phyloP scores from a whole-genome alignment of 1,140 invertebrate species.

The Dendrolimus punctatus region DNA sequence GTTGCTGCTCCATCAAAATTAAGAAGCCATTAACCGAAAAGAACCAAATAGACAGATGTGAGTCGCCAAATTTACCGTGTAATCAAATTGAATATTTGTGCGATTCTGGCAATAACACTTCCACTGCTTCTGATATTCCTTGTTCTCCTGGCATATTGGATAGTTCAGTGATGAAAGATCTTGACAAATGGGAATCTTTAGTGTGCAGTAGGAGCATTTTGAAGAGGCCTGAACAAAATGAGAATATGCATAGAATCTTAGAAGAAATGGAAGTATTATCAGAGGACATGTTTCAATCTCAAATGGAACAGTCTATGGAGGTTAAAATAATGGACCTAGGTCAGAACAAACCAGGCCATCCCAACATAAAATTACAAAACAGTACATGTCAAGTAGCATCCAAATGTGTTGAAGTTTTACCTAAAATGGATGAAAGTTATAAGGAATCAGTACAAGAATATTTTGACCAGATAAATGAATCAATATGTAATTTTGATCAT shows the following conservation, averaged over 20 bases:
- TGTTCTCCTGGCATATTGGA: conserved; percentile 33
- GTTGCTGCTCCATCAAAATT: conserved; percentile 24
- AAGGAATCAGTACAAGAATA: conserved; percentile 35
- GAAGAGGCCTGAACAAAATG: conserved; percentile 11
- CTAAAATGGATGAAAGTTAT: conserved; percentile 18
- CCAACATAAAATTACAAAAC: too few relatives aligned
- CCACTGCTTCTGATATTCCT: conserved; percentile 30
- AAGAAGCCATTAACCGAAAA: background rate
- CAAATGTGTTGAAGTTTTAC: background rate
- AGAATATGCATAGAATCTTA: conserved; percentile 6
- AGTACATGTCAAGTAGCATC: too few relatives aligned
- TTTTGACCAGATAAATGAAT: conserved; percentile 47
- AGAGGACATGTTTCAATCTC: conserved; percentile 38
- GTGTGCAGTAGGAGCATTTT: conserved; percentile 17
- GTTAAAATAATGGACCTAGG: background rate
- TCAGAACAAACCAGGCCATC: too few relatives aligned
- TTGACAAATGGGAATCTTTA: conserved; percentile 37
- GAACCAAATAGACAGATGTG: conserved; percentile 23
- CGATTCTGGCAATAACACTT: conserved; percentile 35
- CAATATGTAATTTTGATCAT: conserved; percentile 25
- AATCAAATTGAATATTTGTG: conserved; percentile 57
- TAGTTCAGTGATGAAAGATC: conserved; percentile 20
- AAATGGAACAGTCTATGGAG: conserved; percentile 21
- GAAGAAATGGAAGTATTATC: conserved; percentile 26
- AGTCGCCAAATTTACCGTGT: conserved; percentile 52